phyloP scores from a whole-genome alignment of 2,888 invertebrate species.

The Idaea biselata region DNA sequence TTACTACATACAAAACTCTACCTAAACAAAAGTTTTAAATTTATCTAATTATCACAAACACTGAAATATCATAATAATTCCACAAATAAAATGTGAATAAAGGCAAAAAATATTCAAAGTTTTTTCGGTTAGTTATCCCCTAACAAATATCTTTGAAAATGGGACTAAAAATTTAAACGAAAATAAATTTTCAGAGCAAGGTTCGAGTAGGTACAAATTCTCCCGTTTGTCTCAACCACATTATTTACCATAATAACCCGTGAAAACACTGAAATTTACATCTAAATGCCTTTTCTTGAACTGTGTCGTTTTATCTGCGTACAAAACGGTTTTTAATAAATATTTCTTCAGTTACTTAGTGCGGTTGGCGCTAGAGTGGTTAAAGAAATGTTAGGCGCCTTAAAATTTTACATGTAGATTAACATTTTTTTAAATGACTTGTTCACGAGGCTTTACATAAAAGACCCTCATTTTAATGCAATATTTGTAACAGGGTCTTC shows the following conservation, averaged over 20 bases:
- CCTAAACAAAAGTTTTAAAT: too few species aligned
- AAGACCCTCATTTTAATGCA: slow-evolving; percentile 12
- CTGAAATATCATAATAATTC: too few species aligned
- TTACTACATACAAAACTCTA: too few species aligned
- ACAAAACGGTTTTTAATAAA: slow-evolving; percentile 1
- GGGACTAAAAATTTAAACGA: slow-evolving; percentile 11
- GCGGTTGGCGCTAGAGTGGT: not conserved
- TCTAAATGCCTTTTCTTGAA: slow-evolving; percentile 38
- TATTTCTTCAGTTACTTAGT: not conserved
- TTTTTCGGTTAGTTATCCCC: not conserved
- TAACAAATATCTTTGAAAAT: not conserved
- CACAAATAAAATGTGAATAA: not conserved
- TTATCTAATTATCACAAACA: too few species aligned
- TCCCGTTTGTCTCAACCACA: slow-evolving; percentile 22
- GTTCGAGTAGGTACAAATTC: not conserved
- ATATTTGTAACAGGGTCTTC: slow-evolving; percentile 77
- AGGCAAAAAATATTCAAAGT: not conserved
- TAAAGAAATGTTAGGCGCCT: not conserved
- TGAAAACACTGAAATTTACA: slow-evolving; percentile 29
- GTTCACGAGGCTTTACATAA: too few species aligned
- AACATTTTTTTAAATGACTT: too few species aligned
- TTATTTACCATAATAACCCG: slow-evolving; percentile 27
- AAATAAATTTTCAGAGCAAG: slow-evolving; percentile 18
- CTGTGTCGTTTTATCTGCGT: slow-evolving; percentile 18
- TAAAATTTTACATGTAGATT: not conserved